phyloP scores from a whole-genome alignment of 2,888 invertebrate genomes.

The Idaea dimidiata region DNA sequence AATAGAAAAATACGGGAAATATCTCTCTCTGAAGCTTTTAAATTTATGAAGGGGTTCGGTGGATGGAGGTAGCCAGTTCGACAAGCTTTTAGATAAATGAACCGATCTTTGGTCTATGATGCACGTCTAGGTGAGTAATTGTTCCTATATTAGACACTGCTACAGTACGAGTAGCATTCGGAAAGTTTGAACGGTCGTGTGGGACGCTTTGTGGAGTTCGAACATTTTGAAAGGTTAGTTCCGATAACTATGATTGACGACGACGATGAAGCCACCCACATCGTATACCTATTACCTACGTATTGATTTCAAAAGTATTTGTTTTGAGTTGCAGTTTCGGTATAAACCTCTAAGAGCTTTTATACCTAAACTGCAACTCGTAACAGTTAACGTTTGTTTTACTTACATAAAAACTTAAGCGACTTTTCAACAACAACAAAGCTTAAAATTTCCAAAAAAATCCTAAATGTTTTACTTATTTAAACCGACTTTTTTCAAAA shows the following conservation, averaged over 20 bases:
- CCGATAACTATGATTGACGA: neutral
- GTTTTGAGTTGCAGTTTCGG: no score
- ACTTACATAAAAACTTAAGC: no score
- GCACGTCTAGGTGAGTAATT: slow-evolving; percentile 54
- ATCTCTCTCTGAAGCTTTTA: slow-evolving; percentile 30
- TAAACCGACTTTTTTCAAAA: no score
- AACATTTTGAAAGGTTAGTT: neutral
- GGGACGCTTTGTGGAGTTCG: neutral
- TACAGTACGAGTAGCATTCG: neutral
- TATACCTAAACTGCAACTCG: no score
- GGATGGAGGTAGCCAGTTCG: slow-evolving; percentile 33
- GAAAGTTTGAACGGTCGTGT: neutral
- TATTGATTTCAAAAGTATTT: neutral
- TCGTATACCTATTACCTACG: neutral
- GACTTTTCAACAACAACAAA: no score
- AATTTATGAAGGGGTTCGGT: slow-evolving; percentile 54
- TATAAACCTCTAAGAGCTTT: no score
- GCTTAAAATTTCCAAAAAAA: no score
- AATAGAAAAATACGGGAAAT: slow-evolving; percentile 45
- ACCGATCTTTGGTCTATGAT: slow-evolving; percentile 42
- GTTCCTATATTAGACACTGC: slow-evolving; percentile 46
- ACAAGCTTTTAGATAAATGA: slow-evolving; percentile 70
- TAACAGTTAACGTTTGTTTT: no score
- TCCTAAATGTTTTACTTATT: no score
- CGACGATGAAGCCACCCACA: no score